Conservation (phyloP, 2,113 vertebrate genomes). For the Tichodroma muraria region DNA sequence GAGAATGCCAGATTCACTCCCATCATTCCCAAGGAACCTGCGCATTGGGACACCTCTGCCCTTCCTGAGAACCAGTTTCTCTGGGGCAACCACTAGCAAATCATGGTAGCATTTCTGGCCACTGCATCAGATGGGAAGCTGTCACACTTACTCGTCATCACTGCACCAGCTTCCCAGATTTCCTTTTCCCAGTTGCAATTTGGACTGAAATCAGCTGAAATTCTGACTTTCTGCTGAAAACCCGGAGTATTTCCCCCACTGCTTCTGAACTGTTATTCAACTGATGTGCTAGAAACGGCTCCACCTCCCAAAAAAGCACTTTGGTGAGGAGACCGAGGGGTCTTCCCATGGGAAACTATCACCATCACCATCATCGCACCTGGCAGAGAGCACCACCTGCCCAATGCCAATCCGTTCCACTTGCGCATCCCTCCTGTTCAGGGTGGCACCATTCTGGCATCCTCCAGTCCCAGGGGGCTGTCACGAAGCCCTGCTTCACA, state of each 20-base stretch:
- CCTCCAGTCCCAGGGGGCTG: accelerated
- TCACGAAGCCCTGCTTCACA: accelerated
- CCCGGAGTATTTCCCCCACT: not conserved
- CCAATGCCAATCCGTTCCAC: accelerated
- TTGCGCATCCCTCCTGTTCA: not conserved
- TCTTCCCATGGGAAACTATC: not conserved
- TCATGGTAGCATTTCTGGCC: accelerated
- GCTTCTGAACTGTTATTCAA: not conserved
- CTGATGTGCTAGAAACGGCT: not conserved
- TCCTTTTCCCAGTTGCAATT: not conserved
- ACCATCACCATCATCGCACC: not conserved
- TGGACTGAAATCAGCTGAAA: conserved; percentile 3
- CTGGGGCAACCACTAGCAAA: not conserved
- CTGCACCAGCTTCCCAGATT: not conserved
- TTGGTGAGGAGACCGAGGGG: not conserved
- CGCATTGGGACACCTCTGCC: not conserved
- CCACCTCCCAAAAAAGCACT: not conserved
- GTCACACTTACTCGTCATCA: not conserved
- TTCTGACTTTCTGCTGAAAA: not conserved
- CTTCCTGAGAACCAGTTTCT: not conserved
- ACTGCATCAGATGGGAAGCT: not conserved
- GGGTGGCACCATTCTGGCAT: not conserved
- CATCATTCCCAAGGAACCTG: not conserved
- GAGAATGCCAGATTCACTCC: not conserved
- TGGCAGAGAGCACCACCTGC: not conserved